These are phyloP conservation scores for Chelidonichthys spinosus DNA, from an alignment of 2,797 vertebrate species.

Conservation along the genomic window DNA sequence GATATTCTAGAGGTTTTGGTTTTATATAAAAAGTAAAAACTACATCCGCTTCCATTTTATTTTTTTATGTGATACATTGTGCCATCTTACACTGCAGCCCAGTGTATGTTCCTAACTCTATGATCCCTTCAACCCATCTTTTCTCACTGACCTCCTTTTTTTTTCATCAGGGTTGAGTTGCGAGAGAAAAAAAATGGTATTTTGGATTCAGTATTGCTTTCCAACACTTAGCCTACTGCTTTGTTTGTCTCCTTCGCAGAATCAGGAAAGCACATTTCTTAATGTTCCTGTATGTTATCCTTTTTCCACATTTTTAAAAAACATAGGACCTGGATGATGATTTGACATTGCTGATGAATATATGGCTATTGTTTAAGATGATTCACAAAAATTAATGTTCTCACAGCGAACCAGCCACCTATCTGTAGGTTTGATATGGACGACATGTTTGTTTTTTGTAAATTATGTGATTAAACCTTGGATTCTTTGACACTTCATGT, in stretches of 20 bases:
- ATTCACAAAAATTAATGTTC: constrained; percentile 5
- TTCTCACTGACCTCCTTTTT: neutral
- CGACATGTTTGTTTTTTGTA: constrained; percentile 68
- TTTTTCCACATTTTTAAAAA: constrained; percentile 12
- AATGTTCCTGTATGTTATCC: constrained; percentile 20
- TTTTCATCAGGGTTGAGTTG: neutral
- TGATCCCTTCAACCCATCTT: neutral
- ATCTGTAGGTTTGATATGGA: constrained; percentile 38
- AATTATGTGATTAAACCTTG: constrained; percentile 78
- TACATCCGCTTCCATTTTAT: no score
- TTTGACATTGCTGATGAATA: neutral
- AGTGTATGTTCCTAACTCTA: neutral
- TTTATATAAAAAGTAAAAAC: neutral
- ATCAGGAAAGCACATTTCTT: constrained; percentile 23
- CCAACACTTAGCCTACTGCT: constrained; percentile 1
- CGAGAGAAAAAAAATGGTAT: neutral
- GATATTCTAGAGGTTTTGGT: constrained; percentile 1
- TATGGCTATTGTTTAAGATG: neutral
- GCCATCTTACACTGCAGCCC: neutral
- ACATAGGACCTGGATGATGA: neutral
- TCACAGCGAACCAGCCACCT: constrained; percentile 14
- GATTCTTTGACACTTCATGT: constrained; percentile 63
- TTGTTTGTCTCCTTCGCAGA: constrained; percentile 6
- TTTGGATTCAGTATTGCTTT: neutral
- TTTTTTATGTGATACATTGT: no score